phyloP scores from a whole-genome alignment of 2,113 vertebrate species.

The Bungarus multicinctus region DNA sequence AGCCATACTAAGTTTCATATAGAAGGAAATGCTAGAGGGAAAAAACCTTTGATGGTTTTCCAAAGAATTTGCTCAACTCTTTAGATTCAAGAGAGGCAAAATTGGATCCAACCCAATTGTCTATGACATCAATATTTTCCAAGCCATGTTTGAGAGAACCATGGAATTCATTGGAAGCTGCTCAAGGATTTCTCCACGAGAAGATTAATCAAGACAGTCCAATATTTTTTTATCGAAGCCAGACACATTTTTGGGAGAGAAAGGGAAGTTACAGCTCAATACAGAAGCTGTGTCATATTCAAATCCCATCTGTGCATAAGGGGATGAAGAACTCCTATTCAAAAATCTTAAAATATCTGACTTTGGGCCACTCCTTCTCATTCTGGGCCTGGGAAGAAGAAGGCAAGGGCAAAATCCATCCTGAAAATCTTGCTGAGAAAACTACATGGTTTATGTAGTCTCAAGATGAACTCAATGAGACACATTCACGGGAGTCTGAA shows the following conservation, averaged over 20 bases:
- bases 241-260: not conserved
- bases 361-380: not conserved
- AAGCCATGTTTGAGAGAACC: not conserved
- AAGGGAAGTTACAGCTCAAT: not conserved
- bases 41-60: not conserved
- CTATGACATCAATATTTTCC: not conserved
- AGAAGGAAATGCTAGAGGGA: not conserved
- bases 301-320: not conserved
- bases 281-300: not conserved
- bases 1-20: not conserved
- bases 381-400: not conserved
- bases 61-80: not conserved
- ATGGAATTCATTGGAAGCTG: not conserved
- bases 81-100: not conserved
- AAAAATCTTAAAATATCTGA: not conserved
- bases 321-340: not conserved
- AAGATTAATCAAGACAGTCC: not conserved
- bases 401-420: not conserved
- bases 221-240: not conserved
- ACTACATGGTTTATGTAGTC: not conserved
- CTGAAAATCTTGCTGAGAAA: not conserved
- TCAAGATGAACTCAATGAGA: not conserved
- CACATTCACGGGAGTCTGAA: not conserved
- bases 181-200: not conserved
- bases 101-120: not conserved